Evolutionary conservation across 2,888 invertebrate genomes (phyloP).

Genomic region (Cenopis cana): DNA sequence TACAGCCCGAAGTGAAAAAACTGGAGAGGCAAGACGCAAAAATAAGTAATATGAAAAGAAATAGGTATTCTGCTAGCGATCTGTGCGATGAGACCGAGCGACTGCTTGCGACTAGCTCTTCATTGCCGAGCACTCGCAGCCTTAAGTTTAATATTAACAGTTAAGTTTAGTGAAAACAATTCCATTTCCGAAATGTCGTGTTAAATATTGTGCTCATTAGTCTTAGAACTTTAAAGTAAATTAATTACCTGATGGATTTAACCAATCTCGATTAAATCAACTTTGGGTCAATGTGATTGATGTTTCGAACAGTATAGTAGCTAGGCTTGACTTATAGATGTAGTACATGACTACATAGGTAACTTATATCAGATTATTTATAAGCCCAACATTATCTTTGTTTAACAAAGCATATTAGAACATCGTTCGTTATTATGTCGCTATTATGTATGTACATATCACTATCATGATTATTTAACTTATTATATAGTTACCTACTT

Average conservation of each 20-base stretch:
- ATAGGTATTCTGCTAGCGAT: conserved; percentile 89
- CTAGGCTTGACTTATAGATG: conserved; percentile 35
- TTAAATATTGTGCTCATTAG: conserved; percentile 73
- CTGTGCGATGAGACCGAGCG: conserved; percentile 85
- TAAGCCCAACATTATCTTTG: conserved; percentile 21
- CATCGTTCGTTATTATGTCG: conserved; percentile 7
- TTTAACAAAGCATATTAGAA: conserved; percentile 33
- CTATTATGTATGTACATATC: conserved; percentile 42
- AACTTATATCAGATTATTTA: conserved; percentile 13
- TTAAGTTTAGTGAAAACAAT: conserved; percentile 62
- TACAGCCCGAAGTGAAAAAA: conserved; percentile 69
- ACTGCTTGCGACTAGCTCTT: conserved; percentile 82
- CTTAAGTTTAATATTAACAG: conserved; percentile 84
- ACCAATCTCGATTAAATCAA: conserved; percentile 51
- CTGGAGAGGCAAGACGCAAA: conserved; percentile 68
- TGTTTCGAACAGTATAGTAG: conserved; percentile 19
- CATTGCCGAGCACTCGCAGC: conserved; percentile 87
- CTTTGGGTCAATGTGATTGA: conserved; percentile 42
- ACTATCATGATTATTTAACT: conserved; percentile 16
- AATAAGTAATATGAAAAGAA: conserved; percentile 71
- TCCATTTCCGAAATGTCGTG: conserved; percentile 58
- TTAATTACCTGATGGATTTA: conserved; percentile 57
- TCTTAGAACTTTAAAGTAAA: conserved; percentile 57
- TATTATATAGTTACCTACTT: conserved; percentile 14
- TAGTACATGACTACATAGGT: conserved; percentile 20